Evolutionary conservation across 2,797 vertebrate species (phyloP), one percentile per base, ranked within the genome.

Genomic region (Strix occidentalis): DNA sequence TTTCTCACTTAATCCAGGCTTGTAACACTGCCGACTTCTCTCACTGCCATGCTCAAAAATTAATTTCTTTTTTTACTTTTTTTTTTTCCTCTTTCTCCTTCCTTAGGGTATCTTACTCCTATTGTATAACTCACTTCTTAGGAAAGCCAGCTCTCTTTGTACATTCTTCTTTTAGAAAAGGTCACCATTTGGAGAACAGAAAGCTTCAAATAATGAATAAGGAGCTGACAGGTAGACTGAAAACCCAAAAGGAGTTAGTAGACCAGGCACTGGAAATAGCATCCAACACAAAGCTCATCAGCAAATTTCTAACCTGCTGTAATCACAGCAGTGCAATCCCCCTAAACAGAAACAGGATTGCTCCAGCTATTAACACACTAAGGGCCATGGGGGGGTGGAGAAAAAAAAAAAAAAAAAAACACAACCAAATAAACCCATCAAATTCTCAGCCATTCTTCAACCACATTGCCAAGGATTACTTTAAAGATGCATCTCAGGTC

Each of bases 151-250:
- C 74, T 90, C 33, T 78, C 51, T 92, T 90, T 89, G 72, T 57
- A 76, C 66, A 70, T 16, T 74, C 53, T 83, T 82, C 89, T 79
- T 81, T 86, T 41, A 72, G 65, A 91, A 95, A 90, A 97, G 72
- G 95, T 90, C 85, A 90, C 69, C 43, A 60, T 78, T 86, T 82
- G n/a, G 60, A 94, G 83, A 94, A 90, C 13, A 85, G 76, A 80
- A 86, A 92, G 70, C 33, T 86, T 89, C 57, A 91, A 90, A 93
- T 80, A 90, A 92, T 79, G 35, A 84, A 58, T 81, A 84, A 86
- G 54, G n/a, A 86, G 28, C 39, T 91, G 77, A 82, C 80, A 95
- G 48, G 63, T 56, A 96, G 70, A 94, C 37, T 91, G 78, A 95
- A 94, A 96, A 72, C 45, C 39, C 35, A 50, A 37, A 91, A 91